Evolutionary conservation across 1,140 invertebrate genomes (phyloP), one percentile per base, ranked within the genome.

Genomic region (Drosophila triauraria): DNA sequence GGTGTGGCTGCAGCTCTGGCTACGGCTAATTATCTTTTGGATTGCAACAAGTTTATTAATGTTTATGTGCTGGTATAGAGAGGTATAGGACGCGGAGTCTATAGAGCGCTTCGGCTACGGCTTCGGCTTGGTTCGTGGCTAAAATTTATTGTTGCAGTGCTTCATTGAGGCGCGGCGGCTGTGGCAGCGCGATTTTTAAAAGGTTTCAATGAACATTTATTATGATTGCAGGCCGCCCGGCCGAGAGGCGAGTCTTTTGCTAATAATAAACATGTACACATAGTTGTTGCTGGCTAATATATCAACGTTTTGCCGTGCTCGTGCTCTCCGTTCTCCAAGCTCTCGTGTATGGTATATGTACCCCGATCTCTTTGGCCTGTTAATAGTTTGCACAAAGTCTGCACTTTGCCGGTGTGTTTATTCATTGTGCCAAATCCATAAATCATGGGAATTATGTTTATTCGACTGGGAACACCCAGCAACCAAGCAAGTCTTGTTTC

Each of bases 1-100:
- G 53, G 56, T 68, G 68, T 75, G 65, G 75, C 64, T 82, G 53
- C 62, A 64, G 74, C 65, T 83, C 70, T 90, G 79, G 75, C 84
- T 80, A 76, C 51, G 72, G 86, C 85, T 90, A 90, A 90, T 90
- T 90, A 91, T 90, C 85, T 90, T 91, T 90, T 82, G 86, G 82
- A 85, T 91, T 90, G 85, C 86, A 90, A 90, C 86, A 90, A 90
- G 85, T 91, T 91, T 90, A 90, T 90, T 90, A 90, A 90, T 90
- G 85, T 90, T 90, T 90, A 85, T 90, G 81, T 76, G 78, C 65
- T 56, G 75, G 59, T 58, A 54, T 15, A 59, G 56, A 44, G 46
- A 57, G 54, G 35, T 32, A 50, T 23, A 53, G 48, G 35, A 25
- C 47, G 20, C 17, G 35, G 35, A 12, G 10, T 38, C 35, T 12